Conservation (phyloP, 2,888 invertebrate species). For the Pycnomerus fuliginosus region DNA sequence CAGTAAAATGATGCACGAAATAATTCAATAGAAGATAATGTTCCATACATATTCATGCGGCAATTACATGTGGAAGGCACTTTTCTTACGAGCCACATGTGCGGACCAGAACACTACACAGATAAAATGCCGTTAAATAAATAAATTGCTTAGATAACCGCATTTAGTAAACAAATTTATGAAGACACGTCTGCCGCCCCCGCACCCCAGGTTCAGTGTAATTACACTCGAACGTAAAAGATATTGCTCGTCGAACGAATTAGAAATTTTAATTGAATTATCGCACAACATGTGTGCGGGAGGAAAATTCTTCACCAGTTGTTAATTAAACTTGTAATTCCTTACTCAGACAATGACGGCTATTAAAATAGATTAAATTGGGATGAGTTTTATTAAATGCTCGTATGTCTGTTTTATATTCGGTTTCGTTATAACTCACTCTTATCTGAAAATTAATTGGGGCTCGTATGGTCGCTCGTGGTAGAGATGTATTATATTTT, state of each 20-base stretch:
- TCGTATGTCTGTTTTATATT: conserved; percentile 48
- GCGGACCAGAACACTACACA: conserved; percentile 28
- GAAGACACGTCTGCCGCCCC: conserved; percentile 31
- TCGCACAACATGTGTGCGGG: conserved; percentile 38
- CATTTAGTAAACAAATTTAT: conserved; percentile 42
- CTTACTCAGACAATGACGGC: conserved; percentile 52
- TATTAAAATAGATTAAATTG: conserved; percentile 53
- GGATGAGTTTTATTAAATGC: conserved; percentile 52
- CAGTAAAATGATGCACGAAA: conserved; percentile 40
- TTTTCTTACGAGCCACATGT: conserved; percentile 31
- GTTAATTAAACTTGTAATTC: conserved; percentile 54
- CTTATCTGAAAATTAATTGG: conserved; percentile 45
- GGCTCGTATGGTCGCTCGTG: too few species aligned
- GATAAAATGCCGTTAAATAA: conserved; percentile 44
- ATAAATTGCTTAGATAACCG: conserved; percentile 42
- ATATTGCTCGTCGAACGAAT: conserved; percentile 45
- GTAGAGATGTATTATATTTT: conserved; percentile 28
- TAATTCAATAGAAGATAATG: conserved; percentile 49
- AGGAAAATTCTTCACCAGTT: conserved; percentile 43
- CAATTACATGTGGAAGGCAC: conserved; percentile 41
- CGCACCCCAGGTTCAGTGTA: conserved; percentile 30
- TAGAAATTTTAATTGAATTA: conserved; percentile 45
- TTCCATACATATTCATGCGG: conserved; percentile 49
- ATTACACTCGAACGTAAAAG: conserved; percentile 43
- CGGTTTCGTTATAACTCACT: conserved; percentile 45